Evolutionary conservation across 23 tunicate genomes (phyloP).

Genomic region (Phallusia fumigata): DNA sequence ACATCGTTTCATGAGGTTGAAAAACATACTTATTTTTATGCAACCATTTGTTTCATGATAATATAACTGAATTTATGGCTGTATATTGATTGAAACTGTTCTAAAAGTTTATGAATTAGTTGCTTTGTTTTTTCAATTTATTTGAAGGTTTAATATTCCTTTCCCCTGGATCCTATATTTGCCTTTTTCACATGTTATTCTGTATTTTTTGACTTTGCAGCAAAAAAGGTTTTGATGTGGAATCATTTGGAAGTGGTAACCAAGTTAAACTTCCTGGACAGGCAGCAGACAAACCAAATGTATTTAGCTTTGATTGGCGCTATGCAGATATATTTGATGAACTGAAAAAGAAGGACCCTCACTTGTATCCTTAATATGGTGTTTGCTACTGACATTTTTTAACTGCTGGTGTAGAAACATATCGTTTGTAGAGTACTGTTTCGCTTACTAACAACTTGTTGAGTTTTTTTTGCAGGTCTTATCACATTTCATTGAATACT

Average conservation of each 20-base stretch:
- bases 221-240: constrained; percentile 70
- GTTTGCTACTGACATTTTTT: background rate
- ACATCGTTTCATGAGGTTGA: constrained; percentile 80
- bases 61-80: too few relatives aligned
- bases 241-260: constrained; percentile 86
- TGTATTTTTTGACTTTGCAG: too few relatives aligned
- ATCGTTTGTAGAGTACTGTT: background rate
- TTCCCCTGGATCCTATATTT: too few relatives aligned
- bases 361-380: constrained; percentile 91
- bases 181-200: too few relatives aligned
- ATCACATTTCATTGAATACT: too few relatives aligned
- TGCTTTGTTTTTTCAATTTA: background rate
- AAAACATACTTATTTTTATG: too few relatives aligned
- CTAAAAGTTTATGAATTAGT: too few relatives aligned
- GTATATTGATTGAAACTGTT: too few relatives aligned
- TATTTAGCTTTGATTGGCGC: constrained; percentile 57
- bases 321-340: constrained; percentile 71
- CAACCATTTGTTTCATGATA: too few relatives aligned
- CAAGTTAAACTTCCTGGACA: constrained; percentile 95
- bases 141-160: background rate
- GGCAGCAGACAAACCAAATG: constrained; percentile 89
- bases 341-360: constrained; percentile 53
- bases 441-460: too few relatives aligned
- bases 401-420: too few relatives aligned
- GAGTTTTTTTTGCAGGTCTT: too few relatives aligned